These are phyloP conservation scores for Heliconius nattereri DNA, from an alignment of 1,140 invertebrate genomes.

Conservation along the genomic window DNA sequence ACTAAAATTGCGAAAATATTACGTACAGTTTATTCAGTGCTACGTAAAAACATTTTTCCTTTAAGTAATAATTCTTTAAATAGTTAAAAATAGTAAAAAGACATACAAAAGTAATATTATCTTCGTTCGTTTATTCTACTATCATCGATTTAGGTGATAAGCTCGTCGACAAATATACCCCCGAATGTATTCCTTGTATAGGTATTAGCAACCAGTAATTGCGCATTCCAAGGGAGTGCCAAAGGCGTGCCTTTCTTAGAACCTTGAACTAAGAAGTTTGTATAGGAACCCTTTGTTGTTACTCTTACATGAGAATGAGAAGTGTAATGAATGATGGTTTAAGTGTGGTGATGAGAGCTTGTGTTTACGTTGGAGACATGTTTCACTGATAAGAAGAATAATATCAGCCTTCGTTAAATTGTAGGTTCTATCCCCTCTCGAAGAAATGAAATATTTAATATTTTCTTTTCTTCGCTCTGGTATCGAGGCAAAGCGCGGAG, in stretches of 20 bases:
- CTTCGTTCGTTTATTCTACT: no score
- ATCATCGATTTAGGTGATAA: no score
- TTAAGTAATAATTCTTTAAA: no score
- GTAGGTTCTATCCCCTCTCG: no score
- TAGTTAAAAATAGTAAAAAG: no score
- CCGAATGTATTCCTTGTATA: slow-evolving; percentile 27
- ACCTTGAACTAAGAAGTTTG: slow-evolving; percentile 39
- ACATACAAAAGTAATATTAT: no score
- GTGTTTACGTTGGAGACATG: slow-evolving; percentile 20
- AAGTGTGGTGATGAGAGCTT: slow-evolving; percentile 35
- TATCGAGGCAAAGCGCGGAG: no score
- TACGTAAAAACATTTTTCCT: no score
- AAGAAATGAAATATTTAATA: no score
- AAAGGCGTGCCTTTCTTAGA: slow-evolving; percentile 42
- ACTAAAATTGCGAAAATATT: no score
- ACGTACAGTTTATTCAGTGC: no score
- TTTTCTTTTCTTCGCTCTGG: no score
- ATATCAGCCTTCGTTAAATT: background rate
- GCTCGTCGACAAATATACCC: background rate
- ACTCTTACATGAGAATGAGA: slow-evolving; percentile 36
- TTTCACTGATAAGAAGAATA: background rate
- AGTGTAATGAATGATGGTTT: slow-evolving; percentile 37
- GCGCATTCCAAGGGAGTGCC: slow-evolving; percentile 41
- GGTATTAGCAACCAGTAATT: slow-evolving; percentile 24
- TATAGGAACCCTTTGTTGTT: slow-evolving; percentile 42